Base-by-base conservation (phyloP, 2,113 vertebrate species). In the Oryzias woworae region DNA sequence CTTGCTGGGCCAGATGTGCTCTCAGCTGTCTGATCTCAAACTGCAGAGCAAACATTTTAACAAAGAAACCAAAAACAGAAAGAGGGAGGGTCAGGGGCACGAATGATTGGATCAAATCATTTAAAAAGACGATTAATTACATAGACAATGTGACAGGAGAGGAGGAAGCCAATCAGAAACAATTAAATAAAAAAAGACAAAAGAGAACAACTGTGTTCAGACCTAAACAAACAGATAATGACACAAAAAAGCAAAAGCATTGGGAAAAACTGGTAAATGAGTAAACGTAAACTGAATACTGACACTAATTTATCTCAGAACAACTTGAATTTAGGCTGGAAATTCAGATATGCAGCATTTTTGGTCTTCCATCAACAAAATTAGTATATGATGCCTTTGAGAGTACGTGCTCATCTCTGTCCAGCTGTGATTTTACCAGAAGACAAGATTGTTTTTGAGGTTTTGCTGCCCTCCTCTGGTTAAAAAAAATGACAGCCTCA, bases 11-110 rank as follows among this genome's bases (percentile, higher is more conserved):
- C 66, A 99, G 92, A 79, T 98, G 96, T 18, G 97, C 97, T 42
- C 97, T 90, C 85, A 99, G 92, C 89, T 98, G 97, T 69, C 97
- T 86, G 88, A 98, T 98, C 89, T 98, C 97, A 85, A 98, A 98
- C 97, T 99, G 75, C 14, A 79, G n/a, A 51, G 51, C 1, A n/a
- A 5, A 16, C 7, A 17, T 14, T 22, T 2, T 28, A 0, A 2
- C 10, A 61, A 18, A 65, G 18, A 51, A 31, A 62, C 36, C 10
- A 61, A 17, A 65, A 20, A 51, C 31, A 65, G 43, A 66, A 58
- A 53, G 41, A 48, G 47, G 53, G 44, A 42, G n/a, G 36, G 24
- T 50, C 4, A 0, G 16, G 20, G 5, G 14, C 3, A 16, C 15
- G 7, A 24, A 18, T 51, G 23, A 63, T 61, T 49, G 15, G 49